Evolutionary conservation across 2,797 vertebrate species (phyloP).

Genomic region (Sparidentex hasta): DNA sequence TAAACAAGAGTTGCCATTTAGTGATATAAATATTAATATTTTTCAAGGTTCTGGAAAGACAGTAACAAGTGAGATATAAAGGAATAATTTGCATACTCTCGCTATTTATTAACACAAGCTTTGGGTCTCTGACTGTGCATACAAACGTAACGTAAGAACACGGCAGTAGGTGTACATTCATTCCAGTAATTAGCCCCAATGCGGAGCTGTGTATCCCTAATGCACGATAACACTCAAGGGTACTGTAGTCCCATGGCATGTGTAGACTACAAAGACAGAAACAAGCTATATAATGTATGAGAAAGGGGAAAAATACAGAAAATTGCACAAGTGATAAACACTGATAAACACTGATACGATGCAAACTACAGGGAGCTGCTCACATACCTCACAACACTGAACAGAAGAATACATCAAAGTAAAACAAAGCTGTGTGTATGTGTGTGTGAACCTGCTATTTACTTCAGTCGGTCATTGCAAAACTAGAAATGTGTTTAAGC

Average conservation of each 20-base stretch:
- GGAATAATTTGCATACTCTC: slow-evolving; percentile 1
- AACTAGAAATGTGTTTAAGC: neutral
- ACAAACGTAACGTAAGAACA: neutral
- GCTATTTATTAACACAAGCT: slow-evolving; percentile 22
- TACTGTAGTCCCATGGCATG: neutral
- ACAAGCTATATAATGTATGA: neutral
- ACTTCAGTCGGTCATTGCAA: neutral
- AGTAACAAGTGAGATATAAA: neutral
- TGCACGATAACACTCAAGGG: neutral
- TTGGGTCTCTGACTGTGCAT: neutral
- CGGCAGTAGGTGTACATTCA: neutral
- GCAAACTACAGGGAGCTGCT: neutral
- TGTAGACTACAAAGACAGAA: slow-evolving; percentile 15
- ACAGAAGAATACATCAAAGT: neutral
- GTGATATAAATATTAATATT: neutral
- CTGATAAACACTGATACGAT: neutral
- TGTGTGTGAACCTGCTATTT: neutral
- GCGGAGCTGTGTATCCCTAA: slow-evolving; percentile 2
- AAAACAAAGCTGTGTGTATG: neutral
- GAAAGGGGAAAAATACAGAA: neutral
- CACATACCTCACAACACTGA: neutral
- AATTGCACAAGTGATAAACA: neutral
- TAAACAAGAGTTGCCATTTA: neutral
- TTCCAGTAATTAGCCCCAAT: slow-evolving; percentile 13
- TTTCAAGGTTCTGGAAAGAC: slow-evolving; percentile 11